Conservation (phyloP, 1,140 invertebrate species). For the Caligus rogercresseyi region DNA sequence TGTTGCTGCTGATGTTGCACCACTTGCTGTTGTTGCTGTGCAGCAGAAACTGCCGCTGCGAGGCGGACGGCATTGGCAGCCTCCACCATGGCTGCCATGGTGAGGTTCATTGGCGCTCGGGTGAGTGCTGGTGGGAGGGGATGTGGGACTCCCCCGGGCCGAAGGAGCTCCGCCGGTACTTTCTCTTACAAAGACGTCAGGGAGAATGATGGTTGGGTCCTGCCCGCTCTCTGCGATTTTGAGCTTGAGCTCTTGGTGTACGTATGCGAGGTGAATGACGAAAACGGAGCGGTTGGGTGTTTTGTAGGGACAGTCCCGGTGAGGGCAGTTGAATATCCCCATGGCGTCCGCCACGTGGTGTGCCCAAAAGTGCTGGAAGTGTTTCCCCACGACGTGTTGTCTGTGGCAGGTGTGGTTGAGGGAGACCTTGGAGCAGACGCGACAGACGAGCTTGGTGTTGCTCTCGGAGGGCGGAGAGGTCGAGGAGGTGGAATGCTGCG, state of each 20-base stretch:
- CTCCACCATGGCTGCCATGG: background rate
- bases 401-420: constrained; percentile 15
- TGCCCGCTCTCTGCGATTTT: constrained; percentile 6
- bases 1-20: too few relatives aligned
- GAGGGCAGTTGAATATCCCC: constrained; percentile 13
- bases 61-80: background rate
- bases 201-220: background rate
- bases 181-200: constrained; percentile 14
- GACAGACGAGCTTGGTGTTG: constrained; percentile 6
- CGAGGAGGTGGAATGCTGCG: background rate
- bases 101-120: background rate
- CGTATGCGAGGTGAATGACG: constrained; percentile 14
- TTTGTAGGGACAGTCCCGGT: constrained; percentile 10
- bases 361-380: constrained; percentile 17
- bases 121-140: background rate
- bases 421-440: constrained; percentile 13
- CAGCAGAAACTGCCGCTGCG: background rate
- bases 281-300: constrained; percentile 14
- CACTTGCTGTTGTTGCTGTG: too few relatives aligned
- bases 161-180: constrained; percentile 6
- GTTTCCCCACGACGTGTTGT: constrained; percentile 15
- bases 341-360: background rate
- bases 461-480: background rate
- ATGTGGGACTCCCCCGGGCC: background rate
- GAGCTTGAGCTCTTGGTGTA: constrained; percentile 11